These are phyloP conservation scores for Agonum fuliginosum DNA, from an alignment of 2,888 invertebrate genomes.

Conservation along the genomic window DNA sequence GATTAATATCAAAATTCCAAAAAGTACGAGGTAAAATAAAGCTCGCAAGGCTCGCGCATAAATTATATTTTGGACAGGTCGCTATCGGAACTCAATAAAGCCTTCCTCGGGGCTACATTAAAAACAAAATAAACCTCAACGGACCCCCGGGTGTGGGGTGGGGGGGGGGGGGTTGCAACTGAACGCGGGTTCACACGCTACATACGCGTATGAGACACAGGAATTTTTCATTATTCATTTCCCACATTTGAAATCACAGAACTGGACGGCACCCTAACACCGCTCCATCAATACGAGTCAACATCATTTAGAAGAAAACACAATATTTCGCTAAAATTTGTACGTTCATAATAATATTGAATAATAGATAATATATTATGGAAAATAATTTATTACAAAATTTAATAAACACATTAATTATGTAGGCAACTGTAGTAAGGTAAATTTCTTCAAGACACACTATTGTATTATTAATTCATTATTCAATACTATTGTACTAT, in stretches of 20 bases:
- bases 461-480: no score
- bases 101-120: slow-evolving; percentile 43
- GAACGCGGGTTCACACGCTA: background rate
- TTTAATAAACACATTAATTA: no score
- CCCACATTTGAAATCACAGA: slow-evolving; percentile 4
- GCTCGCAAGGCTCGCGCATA: slow-evolving; percentile 15
- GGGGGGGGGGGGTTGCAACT: background rate
- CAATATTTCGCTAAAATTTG: no score
- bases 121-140: slow-evolving; percentile 43
- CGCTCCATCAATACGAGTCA: no score
- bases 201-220: background rate
- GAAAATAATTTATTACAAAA: no score
- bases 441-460: no score
- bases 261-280: no score
- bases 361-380: no score
- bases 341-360: no score
- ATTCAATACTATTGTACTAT: no score
- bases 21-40: slow-evolving; percentile 13
- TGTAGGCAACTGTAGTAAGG: no score
- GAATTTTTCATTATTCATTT: slow-evolving; percentile 19
- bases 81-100: slow-evolving; percentile 43
- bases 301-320: no score
- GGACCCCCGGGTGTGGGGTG: background rate
- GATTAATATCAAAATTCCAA: background rate
- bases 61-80: slow-evolving; percentile 37